Base-by-base conservation (phyloP, 2,888 invertebrate genomes). In the Ptychoptera albimana region DNA sequence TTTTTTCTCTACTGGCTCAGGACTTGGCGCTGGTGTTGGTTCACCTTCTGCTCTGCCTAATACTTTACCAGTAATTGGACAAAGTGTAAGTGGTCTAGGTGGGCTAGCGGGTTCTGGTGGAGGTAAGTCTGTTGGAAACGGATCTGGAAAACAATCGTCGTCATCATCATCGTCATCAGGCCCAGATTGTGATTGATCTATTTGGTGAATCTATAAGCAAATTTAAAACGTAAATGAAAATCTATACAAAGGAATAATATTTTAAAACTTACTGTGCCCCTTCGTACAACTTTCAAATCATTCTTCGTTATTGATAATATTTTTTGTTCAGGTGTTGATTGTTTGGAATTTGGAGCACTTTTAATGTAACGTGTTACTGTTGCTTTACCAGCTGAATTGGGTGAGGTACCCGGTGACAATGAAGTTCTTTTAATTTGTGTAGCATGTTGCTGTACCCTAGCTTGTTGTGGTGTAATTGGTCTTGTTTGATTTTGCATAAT, bases 31-130 rank as follows among this genome's bases (percentile, higher is more conserved):
- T 45, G 73, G 71, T 43, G 75, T 70, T 53, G 71, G 70, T 60
- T 75, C 73, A 46, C 72, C 73, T 63, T 77, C 79, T 2, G 77
- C 74, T 52, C 75, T 71, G 50, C 74, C 73, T 47, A 66, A 53
- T 42, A 68, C 59, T 53, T 67, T 64, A 44, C 79, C 79, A 2
- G 79, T 79, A 12, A 74, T 62, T 1, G 80, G 80, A 56, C 84
- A 84, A 50, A 87, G 66, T 39, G 81, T 78, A 44, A 82, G 74
- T 44, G 76, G 76, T 46, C 76, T 70, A 9, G 75, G 75, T 14
- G 80, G 82, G 56, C 76, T 76, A 11, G 74, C 54, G 68, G 60
- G 31, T 59, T 35, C 30, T 39, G 59, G 43, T 69, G 55, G 44
- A 59, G 58, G 14, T 76, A 76, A 66, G 77, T 42, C 42, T 16